These are phyloP conservation scores for Cataglyphis albicans DNA, from an alignment of 2,888 invertebrate genomes.

Conservation along the genomic window DNA sequence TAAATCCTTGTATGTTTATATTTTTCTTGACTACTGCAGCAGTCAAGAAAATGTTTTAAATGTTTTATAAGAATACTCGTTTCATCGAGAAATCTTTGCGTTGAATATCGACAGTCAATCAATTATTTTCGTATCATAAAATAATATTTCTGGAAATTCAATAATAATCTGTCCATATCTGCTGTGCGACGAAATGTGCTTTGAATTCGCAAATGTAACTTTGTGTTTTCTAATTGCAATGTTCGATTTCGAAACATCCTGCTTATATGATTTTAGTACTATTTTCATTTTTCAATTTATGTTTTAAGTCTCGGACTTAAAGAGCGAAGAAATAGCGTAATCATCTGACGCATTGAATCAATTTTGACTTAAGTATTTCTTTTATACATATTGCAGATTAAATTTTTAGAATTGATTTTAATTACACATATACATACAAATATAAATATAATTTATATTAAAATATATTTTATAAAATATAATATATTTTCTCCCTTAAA, in stretches of 20 bases:
- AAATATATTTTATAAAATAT: too few relatives aligned
- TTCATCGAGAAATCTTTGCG: background rate
- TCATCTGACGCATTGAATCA: background rate
- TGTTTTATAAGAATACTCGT: background rate
- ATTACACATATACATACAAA: background rate
- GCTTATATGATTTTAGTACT: background rate
- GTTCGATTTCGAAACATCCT: background rate
- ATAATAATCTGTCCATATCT: slow-evolving; percentile 13
- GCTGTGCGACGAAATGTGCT: background rate
- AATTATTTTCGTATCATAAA: slow-evolving; percentile 9
- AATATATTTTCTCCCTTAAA: background rate
- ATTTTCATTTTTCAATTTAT: slow-evolving; percentile 7
- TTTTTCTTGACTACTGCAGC: slow-evolving; percentile 4
- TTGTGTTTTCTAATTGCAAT: background rate
- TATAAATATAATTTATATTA: background rate
- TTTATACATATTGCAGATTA: background rate
- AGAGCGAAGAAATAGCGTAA: background rate
- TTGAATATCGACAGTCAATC: slow-evolving; percentile 21
- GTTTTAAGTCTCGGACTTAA: background rate
- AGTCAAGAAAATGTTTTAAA: background rate
- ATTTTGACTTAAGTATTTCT: background rate
- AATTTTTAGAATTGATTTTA: background rate
- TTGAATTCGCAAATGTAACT: background rate
- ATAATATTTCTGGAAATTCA: background rate
- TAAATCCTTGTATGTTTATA: background rate